These are phyloP conservation scores for Polymixis lichenea DNA, from an alignment of 2,888 invertebrate species.

Conservation along the genomic window DNA sequence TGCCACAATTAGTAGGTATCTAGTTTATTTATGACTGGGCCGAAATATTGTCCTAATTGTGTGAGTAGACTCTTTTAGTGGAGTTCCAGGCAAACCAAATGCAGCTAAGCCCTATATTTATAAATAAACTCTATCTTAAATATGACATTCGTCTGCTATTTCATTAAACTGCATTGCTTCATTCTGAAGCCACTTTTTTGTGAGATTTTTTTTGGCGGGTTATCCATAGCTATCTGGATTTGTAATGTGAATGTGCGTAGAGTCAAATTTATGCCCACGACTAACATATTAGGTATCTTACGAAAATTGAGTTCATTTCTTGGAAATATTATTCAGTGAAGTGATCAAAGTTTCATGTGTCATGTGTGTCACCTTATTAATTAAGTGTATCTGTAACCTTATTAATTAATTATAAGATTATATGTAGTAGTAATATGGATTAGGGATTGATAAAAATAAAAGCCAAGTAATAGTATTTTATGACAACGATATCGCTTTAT, in stretches of 20 bases:
- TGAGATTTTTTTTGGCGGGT: background rate
- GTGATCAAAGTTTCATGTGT: background rate
- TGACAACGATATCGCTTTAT: slow-evolving; percentile 93
- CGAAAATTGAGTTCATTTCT: background rate
- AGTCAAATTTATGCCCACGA: background rate
- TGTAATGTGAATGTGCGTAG: background rate
- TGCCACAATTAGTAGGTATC: background rate
- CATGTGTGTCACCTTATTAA: background rate
- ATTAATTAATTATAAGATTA: background rate
- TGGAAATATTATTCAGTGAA: background rate
- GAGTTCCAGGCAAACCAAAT: background rate
- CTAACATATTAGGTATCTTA: no score
- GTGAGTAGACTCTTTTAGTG: background rate
- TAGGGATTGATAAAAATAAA: slow-evolving; percentile 69
- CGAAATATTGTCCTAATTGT: background rate
- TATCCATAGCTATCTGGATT: background rate
- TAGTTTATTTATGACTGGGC: background rate
- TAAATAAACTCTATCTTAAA: background rate
- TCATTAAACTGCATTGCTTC: background rate
- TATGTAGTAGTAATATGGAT: background rate
- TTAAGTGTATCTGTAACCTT: background rate
- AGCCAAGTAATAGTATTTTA: slow-evolving; percentile 84
- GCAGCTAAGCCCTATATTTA: background rate
- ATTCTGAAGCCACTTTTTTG: background rate
- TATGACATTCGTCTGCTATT: background rate